Conservation (phyloP, 1,140 invertebrate genomes). For the Drosophila busckii region DNA sequence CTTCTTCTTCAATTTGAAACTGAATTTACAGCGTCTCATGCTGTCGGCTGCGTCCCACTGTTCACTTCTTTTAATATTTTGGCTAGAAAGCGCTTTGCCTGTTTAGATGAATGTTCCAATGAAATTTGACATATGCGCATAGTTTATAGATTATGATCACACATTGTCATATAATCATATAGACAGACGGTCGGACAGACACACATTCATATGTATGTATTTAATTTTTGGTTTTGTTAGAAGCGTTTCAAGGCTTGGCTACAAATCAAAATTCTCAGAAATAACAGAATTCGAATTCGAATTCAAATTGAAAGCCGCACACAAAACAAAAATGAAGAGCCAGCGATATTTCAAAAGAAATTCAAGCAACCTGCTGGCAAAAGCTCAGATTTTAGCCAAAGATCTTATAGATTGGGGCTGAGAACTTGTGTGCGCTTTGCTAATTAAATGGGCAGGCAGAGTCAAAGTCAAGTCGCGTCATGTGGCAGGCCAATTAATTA, state of each 20-base stretch:
- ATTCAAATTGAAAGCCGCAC: conserved; percentile 41
- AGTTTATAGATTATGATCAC: conserved; percentile 30
- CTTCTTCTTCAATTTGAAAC: no score
- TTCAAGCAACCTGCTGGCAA: conserved; percentile 52
- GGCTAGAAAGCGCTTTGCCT: neutral
- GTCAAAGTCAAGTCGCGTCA: conserved; percentile 31
- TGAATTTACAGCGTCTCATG: no score
- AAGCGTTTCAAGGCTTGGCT: conserved; percentile 6
- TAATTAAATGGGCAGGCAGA: conserved; percentile 58
- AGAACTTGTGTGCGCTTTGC: conserved; percentile 13
- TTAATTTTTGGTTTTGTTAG: conserved; percentile 1
- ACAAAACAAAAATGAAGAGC: conserved; percentile 34
- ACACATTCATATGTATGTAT: conserved; percentile 19
- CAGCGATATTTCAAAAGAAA: conserved; percentile 58
- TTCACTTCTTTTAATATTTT: no score
- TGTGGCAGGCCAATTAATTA: conserved; percentile 71
- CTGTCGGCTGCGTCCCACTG: no score
- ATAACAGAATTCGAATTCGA: conserved; percentile 37
- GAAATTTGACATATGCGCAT: conserved; percentile 30
- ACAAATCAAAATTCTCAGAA: conserved; percentile 53
- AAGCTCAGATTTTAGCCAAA: conserved; percentile 12
- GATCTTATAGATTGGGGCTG: neutral
- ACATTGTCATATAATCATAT: conserved; percentile 19
- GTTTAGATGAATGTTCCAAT: conserved; percentile 24
- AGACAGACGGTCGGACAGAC: no score